These are phyloP conservation scores for Tribolium madens DNA, from an alignment of 1,140 invertebrate genomes.

Conservation along the genomic window DNA sequence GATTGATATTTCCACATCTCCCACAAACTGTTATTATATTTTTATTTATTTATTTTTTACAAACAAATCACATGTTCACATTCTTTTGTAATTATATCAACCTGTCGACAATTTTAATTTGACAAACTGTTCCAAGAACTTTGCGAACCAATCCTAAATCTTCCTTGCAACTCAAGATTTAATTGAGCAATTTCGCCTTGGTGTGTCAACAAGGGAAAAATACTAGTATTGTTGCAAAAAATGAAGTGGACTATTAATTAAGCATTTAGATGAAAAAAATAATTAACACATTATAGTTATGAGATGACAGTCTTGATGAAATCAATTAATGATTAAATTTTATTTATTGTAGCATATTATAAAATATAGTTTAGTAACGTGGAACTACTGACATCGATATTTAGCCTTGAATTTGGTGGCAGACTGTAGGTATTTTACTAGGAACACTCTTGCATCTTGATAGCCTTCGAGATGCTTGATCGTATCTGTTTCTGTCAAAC, in stretches of 20 bases:
- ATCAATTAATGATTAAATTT: conserved; percentile 15
- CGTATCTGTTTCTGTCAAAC: not conserved
- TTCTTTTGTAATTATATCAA: not conserved
- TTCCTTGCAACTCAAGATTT: not conserved
- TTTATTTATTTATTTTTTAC: not conserved
- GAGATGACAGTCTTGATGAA: conserved; percentile 9
- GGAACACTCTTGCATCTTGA: conserved; percentile 31
- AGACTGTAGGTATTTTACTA: conserved; percentile 9
- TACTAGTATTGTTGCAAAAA: not conserved
- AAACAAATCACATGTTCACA: not conserved
- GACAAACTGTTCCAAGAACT: no score
- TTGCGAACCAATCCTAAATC: conserved; percentile 23
- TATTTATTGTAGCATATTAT: conserved; percentile 2
- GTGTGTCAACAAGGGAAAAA: not conserved
- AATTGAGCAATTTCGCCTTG: conserved; percentile 21
- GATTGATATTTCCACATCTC: not conserved
- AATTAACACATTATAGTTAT: conserved; percentile 22
- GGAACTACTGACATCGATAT: conserved; percentile 19
- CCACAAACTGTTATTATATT: not conserved
- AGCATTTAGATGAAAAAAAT: not conserved
- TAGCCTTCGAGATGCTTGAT: conserved; percentile 20
- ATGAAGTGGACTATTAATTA: conserved; percentile 16
- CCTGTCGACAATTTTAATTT: not conserved
- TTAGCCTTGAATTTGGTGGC: conserved; percentile 10
- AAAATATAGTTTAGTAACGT: not conserved